Evolutionary conservation across 2,113 vertebrate species (phyloP), one percentile per base, ranked within the genome.

Genomic region (Zootoca vivipara): DNA sequence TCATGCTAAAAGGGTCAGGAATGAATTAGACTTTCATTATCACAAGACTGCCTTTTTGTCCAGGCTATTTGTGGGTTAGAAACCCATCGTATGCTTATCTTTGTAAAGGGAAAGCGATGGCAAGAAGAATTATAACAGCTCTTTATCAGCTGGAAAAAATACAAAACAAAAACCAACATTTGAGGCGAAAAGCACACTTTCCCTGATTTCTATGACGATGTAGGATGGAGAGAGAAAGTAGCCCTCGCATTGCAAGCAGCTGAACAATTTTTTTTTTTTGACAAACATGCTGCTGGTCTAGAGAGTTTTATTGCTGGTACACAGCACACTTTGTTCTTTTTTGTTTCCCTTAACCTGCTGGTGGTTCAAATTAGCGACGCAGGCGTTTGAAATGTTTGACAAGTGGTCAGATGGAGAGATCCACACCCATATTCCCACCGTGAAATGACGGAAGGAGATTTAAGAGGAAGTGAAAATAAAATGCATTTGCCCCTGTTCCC

Each of bases 281-380:
- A 92, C 85, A 74, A 91, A 86, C 69, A 85, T 86, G 81, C 92
- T 46, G 64, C 69, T 73, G 38, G 79, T 0, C 0, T 69, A 13
- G 52, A 16, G 88, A 67, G 77, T 91, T 90, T 92, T 87, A 87
- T 74, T 90, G 87, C 88, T 84, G 77, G 85, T 89, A 91, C 92
- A 88, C 86, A 78, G 91, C 87, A 92, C 72, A 85, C 83, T 92
- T 90, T 87, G 92, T 92, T 89, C 87, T 88, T 93, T 52, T 94
- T 94, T 93, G 92, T 96, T 94, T 91, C 78, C 30, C 75, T 85
- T 28, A 82, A 89, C 89, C 92, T 86, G 92, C 87, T 93, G 91
- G 78, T 93, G 88, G 89, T 89, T 93, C 91, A 91, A 94, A 93
- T 94, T 90, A 87, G 91, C 73, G 93, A 90, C 94, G 87, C 0